These are phyloP conservation scores for Spatulosminthurus flaviceps DNA, from an alignment of 2,888 invertebrate species.

Conservation along the genomic window DNA sequence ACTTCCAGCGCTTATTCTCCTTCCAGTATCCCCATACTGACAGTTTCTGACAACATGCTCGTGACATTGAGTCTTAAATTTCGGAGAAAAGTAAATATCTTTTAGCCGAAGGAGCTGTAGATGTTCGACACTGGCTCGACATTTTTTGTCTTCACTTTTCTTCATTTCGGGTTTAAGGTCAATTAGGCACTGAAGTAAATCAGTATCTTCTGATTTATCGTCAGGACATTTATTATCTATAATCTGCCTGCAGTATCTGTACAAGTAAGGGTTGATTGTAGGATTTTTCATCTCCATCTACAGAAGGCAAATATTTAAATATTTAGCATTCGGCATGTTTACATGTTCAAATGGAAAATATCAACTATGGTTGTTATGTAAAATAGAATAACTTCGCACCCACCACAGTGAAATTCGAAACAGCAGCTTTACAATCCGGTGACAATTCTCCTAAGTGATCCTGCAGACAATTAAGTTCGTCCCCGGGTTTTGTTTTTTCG, in stretches of 20 bases:
- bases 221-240: slow-evolving; percentile 57
- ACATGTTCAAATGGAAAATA: too few relatives aligned
- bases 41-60: slow-evolving; percentile 76
- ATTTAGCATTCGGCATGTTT: neutral
- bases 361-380: too few relatives aligned
- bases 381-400: too few relatives aligned
- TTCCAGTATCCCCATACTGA: slow-evolving; percentile 49
- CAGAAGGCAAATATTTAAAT: slow-evolving; percentile 40
- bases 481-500: slow-evolving; percentile 84
- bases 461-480: slow-evolving; percentile 93
- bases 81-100: slow-evolving; percentile 91
- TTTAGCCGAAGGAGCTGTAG: slow-evolving; percentile 90
- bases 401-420: slow-evolving; percentile 84
- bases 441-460: slow-evolving; percentile 75
- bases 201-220: slow-evolving; percentile 72
- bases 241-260: slow-evolving; percentile 60
- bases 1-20: slow-evolving; percentile 66
- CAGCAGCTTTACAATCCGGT: slow-evolving; percentile 75
- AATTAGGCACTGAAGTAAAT: slow-evolving; percentile 93
- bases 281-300: slow-evolving; percentile 73
- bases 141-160: slow-evolving; percentile 72
- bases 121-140: slow-evolving; percentile 94
- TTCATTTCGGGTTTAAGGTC: slow-evolving; percentile 87
- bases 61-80: slow-evolving; percentile 94
- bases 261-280: slow-evolving; percentile 66